phyloP scores from a whole-genome alignment of 2,797 vertebrate species.

The Catharus ustulatus region DNA sequence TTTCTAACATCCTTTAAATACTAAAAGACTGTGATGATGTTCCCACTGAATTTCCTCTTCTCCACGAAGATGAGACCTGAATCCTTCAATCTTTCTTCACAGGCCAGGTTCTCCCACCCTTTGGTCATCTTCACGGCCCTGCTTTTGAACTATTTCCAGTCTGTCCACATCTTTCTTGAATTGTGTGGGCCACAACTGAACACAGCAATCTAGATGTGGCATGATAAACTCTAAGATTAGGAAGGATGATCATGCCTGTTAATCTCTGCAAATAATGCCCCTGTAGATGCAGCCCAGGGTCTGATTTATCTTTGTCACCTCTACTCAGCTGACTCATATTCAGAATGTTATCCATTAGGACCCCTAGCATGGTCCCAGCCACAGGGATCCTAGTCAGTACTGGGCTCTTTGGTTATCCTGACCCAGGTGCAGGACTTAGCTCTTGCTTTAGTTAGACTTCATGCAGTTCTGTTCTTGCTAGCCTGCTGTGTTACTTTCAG shows the following conservation, averaged over 20 bases:
- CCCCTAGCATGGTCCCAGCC: background rate
- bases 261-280: background rate
- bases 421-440: background rate
- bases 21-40: background rate
- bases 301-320: rapidly evolving
- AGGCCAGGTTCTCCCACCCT: background rate
- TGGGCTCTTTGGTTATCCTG: background rate
- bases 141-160: background rate
- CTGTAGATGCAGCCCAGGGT: background rate
- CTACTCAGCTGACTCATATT: background rate
- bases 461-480: background rate
- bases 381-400: rapidly evolving
- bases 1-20: background rate
- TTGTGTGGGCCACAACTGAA: background rate
- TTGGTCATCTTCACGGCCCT: background rate
- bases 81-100: background rate
- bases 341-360: background rate
- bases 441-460: background rate
- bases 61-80: background rate
- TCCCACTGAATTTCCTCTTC: background rate
- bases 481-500: background rate
- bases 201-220: no score
- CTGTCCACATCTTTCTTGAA: no score
- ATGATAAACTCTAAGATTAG: background rate
- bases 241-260: background rate